Evolutionary conservation across 2,888 invertebrate genomes (phyloP).

Genomic region (Amiota minor): DNA sequence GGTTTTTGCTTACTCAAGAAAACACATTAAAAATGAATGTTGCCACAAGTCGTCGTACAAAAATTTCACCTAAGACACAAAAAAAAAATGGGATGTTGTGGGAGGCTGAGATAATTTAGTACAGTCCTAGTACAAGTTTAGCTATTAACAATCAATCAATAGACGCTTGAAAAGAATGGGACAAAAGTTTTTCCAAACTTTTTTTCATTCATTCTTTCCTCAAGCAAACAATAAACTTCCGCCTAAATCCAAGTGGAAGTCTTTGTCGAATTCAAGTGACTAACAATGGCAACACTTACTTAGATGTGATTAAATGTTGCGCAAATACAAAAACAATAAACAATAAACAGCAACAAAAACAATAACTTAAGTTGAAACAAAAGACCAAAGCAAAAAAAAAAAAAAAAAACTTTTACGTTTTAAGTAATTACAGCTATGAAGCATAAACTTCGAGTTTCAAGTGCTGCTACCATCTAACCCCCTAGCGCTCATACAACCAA

Average conservation of each 20-base stretch:
- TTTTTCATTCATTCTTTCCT: not conserved
- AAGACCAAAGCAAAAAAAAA: not conserved
- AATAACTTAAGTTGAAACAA: conserved; percentile 18
- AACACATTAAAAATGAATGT: conserved; percentile 32
- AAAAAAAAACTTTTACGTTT: conserved; percentile 32
- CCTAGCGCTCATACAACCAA: no score
- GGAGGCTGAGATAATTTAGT: not conserved
- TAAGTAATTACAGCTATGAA: conserved; percentile 33
- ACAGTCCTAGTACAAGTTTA: not conserved
- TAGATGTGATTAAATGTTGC: conserved; percentile 27
- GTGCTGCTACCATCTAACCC: no score
- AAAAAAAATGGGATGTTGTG: not conserved
- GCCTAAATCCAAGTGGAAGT: not conserved
- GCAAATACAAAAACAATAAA: conserved; percentile 11
- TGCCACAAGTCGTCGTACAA: not conserved
- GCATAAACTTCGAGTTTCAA: conserved; percentile 19
- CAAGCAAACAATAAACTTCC: conserved; percentile 9
- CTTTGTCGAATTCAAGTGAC: not conserved
- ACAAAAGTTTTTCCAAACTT: not conserved
- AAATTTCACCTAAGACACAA: not conserved
- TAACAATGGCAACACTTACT: conserved; percentile 19
- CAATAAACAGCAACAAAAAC: not conserved
- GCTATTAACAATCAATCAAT: conserved; percentile 18
- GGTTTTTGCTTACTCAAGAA: conserved; percentile 25
- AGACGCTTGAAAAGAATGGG: not conserved